Base-by-base conservation (phyloP, 2,888 invertebrate species). In the Eumacrocentrus americanus region DNA sequence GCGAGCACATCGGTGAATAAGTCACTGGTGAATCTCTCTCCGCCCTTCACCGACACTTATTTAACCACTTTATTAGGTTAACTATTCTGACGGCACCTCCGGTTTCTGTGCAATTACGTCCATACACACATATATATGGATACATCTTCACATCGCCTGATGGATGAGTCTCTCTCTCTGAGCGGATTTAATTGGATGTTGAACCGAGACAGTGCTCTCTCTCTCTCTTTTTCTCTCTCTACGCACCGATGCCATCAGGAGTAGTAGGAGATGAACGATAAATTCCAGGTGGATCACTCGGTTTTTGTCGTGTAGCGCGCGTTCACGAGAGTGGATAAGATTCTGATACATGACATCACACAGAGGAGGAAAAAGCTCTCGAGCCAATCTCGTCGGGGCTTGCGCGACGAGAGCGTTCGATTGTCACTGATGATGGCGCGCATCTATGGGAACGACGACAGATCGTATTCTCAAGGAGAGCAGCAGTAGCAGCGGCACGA, bases 21-120 rank as follows among this genome's bases (percentile, higher is more conserved):
- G n/a, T n/a, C n/a, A n/a, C n/a, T n/a, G n/a, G n/a, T n/a, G n/a
- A n/a, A n/a, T n/a, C n/a, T n/a, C n/a, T n/a, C n/a, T n/a, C n/a
- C n/a, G n/a, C n/a, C n/a, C n/a, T n/a, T n/a, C n/a, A n/a, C n/a
- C n/a, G n/a, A n/a, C n/a, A n/a, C n/a, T n/a, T n/a, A n/a, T n/a
- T n/a, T n/a, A n/a, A n/a, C 12, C 38, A 48, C 7, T 70, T 68
- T 67, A 72, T 72, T 66, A 62, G 61, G 64, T 68, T 67, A 66
- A 65, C 53, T 60, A 57, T 68, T 61, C 62, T 42, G 11, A 60
- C 60, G 64, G 64, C 62, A 60, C 44, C 54, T 14, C 14, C n/a
- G n/a, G 50, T 58, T 54, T 56, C 65, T 54, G 29, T 61, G 66
- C 67, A 71, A 71, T 71, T 68, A 70, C 62, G 58, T 52, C 7